A percentile compares a stretch with the other conserved stretches of the same genome.
Evolutionary conservation across 2,113 vertebrate genomes (phyloP).

Genomic region (Pampusana beccarii): DNA sequence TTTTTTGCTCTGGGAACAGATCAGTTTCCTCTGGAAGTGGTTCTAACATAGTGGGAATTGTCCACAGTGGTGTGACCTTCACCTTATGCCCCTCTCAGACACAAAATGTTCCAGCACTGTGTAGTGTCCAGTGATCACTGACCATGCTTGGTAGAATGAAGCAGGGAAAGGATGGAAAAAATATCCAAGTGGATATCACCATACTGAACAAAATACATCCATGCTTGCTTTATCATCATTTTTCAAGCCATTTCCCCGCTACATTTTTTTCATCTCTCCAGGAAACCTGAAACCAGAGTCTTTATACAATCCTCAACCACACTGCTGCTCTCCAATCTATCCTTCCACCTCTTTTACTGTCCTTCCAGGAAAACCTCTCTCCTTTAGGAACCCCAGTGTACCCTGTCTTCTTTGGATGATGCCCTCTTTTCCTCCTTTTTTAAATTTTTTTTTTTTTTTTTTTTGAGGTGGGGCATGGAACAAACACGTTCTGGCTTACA

Average conservation of each 20-base stretch:
- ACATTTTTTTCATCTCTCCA: background rate
- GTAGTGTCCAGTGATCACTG: background rate
- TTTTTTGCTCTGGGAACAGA: background rate
- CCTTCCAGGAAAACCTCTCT: background rate
- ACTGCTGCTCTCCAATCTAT: background rate
- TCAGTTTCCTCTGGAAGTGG: background rate
- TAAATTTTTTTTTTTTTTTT: background rate
- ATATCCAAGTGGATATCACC: background rate
- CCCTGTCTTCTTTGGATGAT: background rate
- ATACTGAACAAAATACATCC: background rate
- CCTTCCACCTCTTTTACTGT: background rate
- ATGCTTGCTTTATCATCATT: background rate
- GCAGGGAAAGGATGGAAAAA: background rate
- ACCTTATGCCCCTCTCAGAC: background rate
- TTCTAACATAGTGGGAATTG: background rate
- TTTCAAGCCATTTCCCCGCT: background rate
- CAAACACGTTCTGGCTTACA: background rate
- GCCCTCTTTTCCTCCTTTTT: background rate
- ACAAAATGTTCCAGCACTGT: background rate
- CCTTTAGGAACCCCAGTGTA: background rate
- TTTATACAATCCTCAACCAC: background rate
- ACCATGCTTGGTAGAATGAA: background rate
- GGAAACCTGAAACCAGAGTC: background rate
- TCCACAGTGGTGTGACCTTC: background rate
- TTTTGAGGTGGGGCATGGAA: background rate